Evolutionary conservation across 2,797 vertebrate genomes (phyloP), one percentile per base, ranked within the genome.

Genomic region (Helostoma temminkii): DNA sequence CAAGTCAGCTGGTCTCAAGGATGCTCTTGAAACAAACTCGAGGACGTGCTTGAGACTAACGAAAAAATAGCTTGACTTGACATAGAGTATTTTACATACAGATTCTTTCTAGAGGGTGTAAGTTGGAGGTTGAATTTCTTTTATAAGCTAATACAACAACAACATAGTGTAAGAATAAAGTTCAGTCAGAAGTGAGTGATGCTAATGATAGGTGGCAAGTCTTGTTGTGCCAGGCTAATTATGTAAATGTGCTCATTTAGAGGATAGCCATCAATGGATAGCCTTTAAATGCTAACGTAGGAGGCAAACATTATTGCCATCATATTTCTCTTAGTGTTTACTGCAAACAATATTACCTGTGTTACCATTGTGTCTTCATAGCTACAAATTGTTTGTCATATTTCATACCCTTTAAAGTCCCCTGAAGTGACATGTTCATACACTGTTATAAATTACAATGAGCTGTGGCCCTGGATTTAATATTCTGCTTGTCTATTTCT

Each of bases 351-450:
- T 60, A 47, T 79, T 54, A 66, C 41, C 54, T 43, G 48, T 69
- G 65, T 42, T 55, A 28, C 59, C 47, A 39, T 62, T 63, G 60
- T 42, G 22, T 74, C 61, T 81, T 69, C 63, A 64, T 45, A 42
- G 63, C 70, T 25, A 58, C 45, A 54, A 47, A 63, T 48, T 54
- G 41, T 30, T 14, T 10, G 25, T 43, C 37, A 37, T 74, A 54
- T 69, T 82, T 83, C 37, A 76, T 46, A 57, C 46, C 28, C 63
- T 69, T 71, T 76, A 84, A 82, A 68, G 25, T 57, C 79, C 85
- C 82, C 81, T 14, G 74, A 79, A 78, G 84, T 81, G 57, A 64
- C 78, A 79, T 79, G 72, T 77, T 88, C 73, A 30, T 28, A 36
- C 39, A 57, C 52, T 22, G 39, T 55, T 64, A 62, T 59, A 67